phyloP scores from a whole-genome alignment of 1,140 invertebrate genomes.

The Anadara kagoshimensis region DNA sequence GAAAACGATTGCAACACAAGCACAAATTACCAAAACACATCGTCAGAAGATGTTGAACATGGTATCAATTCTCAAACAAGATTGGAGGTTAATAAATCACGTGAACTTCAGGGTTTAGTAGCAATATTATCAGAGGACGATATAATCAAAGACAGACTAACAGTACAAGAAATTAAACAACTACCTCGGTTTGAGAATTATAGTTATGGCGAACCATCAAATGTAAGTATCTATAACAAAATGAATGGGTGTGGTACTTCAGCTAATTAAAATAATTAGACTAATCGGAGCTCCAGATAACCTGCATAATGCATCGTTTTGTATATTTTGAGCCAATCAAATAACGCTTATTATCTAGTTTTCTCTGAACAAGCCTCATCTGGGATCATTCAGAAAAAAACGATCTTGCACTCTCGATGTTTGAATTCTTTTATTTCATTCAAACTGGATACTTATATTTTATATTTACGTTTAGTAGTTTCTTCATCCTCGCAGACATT shows the following conservation, averaged over 20 bases:
- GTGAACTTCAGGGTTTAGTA: not conserved
- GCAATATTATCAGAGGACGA: slow-evolving; percentile 44
- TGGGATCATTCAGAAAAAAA: no score
- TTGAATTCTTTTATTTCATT: no score
- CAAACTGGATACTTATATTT: no score
- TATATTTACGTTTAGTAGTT: no score
- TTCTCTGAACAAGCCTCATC: no score
- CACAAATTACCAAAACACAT: not conserved
- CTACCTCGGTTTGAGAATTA: slow-evolving; percentile 76
- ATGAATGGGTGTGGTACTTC: not conserved
- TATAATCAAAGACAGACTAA: slow-evolving; percentile 64
- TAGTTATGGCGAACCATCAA: slow-evolving; percentile 70
- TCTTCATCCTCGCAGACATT: no score
- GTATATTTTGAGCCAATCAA: no score
- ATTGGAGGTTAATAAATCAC: not conserved
- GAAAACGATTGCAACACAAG: slow-evolving; percentile 35
- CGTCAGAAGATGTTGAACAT: not conserved
- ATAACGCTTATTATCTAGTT: no score
- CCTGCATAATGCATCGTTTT: not conserved
- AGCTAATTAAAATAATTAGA: not conserved
- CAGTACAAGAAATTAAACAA: slow-evolving; percentile 73
- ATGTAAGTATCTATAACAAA: slow-evolving; percentile 49
- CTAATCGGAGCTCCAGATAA: not conserved
- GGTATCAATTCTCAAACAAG: no score
- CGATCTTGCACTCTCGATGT: no score